Percentiles rank a stretch among this genome's conserved stretches.
Conservation (phyloP, 2,797 vertebrate genomes). For the Lagocephalus sceleratus region DNA sequence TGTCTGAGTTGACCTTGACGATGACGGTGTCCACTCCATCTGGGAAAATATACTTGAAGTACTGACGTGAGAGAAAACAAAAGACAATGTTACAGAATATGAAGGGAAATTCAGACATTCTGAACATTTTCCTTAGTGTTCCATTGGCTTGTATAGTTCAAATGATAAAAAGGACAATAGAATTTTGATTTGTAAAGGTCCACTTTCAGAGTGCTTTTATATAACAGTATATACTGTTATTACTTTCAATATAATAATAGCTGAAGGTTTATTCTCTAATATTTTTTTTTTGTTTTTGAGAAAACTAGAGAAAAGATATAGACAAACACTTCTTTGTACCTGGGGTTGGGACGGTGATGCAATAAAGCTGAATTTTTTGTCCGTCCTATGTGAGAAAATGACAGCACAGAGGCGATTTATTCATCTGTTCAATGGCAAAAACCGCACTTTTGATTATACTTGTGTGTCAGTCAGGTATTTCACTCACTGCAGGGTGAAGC, state of each 20-base stretch:
- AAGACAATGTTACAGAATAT: not conserved
- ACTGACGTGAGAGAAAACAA: slow-evolving; percentile 68
- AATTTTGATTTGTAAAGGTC: not conserved
- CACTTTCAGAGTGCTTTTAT: too few species aligned
- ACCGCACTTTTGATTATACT: not conserved
- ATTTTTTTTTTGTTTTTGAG: not conserved
- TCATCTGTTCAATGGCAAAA: not conserved
- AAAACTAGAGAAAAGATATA: too few species aligned
- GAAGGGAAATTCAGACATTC: not conserved
- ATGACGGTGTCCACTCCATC: slow-evolving; percentile 89
- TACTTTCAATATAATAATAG: too few species aligned
- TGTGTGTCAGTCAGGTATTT: not conserved
- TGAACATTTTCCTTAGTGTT: not conserved
- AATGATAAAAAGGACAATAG: not conserved
- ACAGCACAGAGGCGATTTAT: not conserved
- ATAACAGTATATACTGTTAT: too few species aligned
- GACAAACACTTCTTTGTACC: slow-evolving; percentile 68
- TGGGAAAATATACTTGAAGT: slow-evolving; percentile 92
- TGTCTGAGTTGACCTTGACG: slow-evolving; percentile 90
- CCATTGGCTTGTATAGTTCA: not conserved
- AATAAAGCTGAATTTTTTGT: slow-evolving; percentile 86
- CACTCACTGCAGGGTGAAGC: slow-evolving; percentile 90
- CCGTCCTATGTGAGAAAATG: slow-evolving; percentile 75
- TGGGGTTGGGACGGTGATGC: slow-evolving; percentile 95
- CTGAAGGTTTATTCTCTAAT: not conserved